These are phyloP conservation scores for Drosophila hamatofila DNA, from an alignment of 2,888 invertebrate genomes.

Conservation along the genomic window DNA sequence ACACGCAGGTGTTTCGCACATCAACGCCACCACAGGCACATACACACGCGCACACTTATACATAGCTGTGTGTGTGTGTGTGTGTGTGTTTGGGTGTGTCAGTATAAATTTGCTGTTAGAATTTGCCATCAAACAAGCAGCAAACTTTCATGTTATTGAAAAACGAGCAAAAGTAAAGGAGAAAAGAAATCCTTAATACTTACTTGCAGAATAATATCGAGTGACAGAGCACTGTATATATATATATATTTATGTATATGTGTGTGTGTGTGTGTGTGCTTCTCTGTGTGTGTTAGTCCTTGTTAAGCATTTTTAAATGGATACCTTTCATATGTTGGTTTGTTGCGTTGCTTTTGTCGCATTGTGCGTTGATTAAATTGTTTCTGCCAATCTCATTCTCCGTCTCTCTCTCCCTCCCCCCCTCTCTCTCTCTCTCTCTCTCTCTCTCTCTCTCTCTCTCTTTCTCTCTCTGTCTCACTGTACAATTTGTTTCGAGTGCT, in stretches of 20 bases:
- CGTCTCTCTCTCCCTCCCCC: not conserved
- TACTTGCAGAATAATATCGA: constrained; percentile 67
- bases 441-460: not conserved
- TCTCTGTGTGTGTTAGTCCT: constrained; percentile 29
- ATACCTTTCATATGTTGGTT: constrained; percentile 50
- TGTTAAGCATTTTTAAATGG: constrained; percentile 78
- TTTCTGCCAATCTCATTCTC: constrained; percentile 17
- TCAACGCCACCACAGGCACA: constrained; percentile 43
- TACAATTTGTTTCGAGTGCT: constrained; percentile 35
- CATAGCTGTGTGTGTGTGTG: not conserved
- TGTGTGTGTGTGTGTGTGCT: not conserved
- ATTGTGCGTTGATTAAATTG: constrained; percentile 70
- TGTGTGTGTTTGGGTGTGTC: constrained; percentile 6
- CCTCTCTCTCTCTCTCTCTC: not conserved
- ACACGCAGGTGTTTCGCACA: constrained; percentile 68
- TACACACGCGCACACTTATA: not conserved
- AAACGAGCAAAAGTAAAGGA: constrained; percentile 52
- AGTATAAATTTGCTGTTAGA: constrained; percentile 60
- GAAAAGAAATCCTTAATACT: constrained; percentile 68
- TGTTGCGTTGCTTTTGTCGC: constrained; percentile 29
- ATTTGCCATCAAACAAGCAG: constrained; percentile 67
- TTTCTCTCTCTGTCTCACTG: not conserved
- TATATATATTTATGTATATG: constrained; percentile 13
- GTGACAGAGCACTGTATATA: constrained; percentile 47
- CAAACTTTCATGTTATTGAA: constrained; percentile 78